Conservation (phyloP, 2,888 invertebrate genomes). For the Monochamus alternatus region DNA sequence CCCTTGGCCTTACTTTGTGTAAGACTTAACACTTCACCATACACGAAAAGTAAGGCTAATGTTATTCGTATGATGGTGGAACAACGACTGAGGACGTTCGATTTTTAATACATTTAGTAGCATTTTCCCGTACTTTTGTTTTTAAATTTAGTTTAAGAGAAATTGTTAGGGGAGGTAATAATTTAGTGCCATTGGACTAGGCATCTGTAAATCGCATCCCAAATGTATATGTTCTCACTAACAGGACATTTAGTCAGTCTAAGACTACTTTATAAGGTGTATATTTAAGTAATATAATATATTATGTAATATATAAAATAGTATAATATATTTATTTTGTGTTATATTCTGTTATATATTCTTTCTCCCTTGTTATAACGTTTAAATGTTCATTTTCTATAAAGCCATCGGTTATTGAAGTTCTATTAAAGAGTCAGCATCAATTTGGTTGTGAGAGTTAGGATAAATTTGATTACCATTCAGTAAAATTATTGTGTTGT, state of each 20-base stretch:
- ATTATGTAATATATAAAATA: constrained; percentile 38
- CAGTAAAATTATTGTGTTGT: too few relatives aligned
- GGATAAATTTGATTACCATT: too few relatives aligned
- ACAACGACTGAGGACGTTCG: constrained; percentile 50
- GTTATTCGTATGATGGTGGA: constrained; percentile 55
- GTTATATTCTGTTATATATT: neutral
- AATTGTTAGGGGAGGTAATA: constrained; percentile 55
- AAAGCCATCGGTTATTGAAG: too few relatives aligned
- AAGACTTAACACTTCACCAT: constrained; percentile 23
- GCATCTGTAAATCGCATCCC: constrained; percentile 48
- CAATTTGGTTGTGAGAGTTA: too few relatives aligned
- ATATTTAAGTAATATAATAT: constrained; percentile 24
- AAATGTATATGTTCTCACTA: constrained; percentile 30
- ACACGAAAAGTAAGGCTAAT: constrained; percentile 62
- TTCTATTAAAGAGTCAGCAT: too few relatives aligned
- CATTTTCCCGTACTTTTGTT: constrained; percentile 46
- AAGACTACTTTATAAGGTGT: constrained; percentile 10
- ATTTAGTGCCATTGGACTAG: constrained; percentile 61
- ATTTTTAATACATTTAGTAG: constrained; percentile 41
- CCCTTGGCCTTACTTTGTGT: constrained; percentile 62
- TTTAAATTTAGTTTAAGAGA: constrained; percentile 51
- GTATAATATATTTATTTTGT: constrained; percentile 36
- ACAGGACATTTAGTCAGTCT: constrained; percentile 26
- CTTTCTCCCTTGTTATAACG: too few relatives aligned
- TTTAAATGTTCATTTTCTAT: too few relatives aligned